A percentile compares a stretch with the other conserved stretches of the same genome.
phyloP scores from a whole-genome alignment of 2,797 vertebrate genomes.

The Hippoglossus hippoglossus region DNA sequence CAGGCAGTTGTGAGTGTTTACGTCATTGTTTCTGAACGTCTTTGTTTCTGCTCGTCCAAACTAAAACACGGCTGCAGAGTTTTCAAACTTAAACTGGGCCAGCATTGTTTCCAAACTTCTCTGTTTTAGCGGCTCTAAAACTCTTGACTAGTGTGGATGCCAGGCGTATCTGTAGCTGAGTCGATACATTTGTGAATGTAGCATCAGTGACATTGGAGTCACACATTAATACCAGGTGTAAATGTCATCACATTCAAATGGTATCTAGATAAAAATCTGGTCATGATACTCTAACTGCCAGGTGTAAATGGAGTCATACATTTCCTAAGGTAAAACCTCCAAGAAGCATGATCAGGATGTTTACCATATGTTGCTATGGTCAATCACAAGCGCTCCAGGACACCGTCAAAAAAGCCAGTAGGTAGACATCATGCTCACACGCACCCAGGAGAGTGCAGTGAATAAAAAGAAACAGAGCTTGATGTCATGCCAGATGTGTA shows the following conservation, averaged over 20 bases:
- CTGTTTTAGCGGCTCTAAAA: no score
- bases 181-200: no score
- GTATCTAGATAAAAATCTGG: neutral
- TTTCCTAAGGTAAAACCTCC: constrained; percentile 48
- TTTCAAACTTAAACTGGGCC: no score
- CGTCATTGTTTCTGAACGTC: no score
- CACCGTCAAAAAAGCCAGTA: constrained; percentile 50
- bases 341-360: constrained; percentile 51
- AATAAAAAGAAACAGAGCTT: constrained; percentile 55
- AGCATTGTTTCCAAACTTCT: no score
- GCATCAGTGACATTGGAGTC: neutral
- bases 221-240: neutral
- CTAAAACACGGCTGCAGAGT: no score
- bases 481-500: constrained; percentile 65
- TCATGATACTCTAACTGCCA: neutral
- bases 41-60: no score
- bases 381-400: constrained; percentile 53
- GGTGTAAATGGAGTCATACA: constrained; percentile 9
- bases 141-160: no score
- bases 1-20: no score
- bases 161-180: no score
- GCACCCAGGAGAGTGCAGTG: constrained; percentile 48
- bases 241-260: neutral
- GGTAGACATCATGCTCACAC: constrained; percentile 59
- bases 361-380: constrained; percentile 51